A percentile compares a stretch with the other conserved stretches of the same genome.
Evolutionary conservation across 2,797 vertebrate species (phyloP).

Genomic region (Melanotaenia maccullochi): DNA sequence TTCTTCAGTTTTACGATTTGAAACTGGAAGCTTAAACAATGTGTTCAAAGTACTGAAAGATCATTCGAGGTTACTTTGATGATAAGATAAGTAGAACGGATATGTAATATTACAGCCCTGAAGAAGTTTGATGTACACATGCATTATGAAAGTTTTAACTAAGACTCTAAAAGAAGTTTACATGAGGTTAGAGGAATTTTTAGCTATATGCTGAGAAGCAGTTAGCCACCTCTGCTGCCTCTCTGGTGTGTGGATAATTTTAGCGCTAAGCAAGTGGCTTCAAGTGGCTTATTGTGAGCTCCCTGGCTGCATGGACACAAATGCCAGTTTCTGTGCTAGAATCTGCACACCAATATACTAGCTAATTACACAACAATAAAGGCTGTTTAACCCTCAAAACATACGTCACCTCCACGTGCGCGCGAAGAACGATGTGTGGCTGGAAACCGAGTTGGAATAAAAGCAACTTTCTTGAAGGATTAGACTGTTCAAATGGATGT

Average conservation of each 20-base stretch:
- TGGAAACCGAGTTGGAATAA: neutral
- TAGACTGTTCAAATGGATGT: neutral
- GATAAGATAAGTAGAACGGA: neutral
- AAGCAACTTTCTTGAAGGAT: neutral
- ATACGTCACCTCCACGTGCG: conserved; percentile 7
- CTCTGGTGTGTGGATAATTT: neutral
- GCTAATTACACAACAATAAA: conserved; percentile 65
- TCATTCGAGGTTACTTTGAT: neutral
- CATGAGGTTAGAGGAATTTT: neutral
- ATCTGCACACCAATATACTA: conserved; percentile 13
- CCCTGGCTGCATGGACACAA: neutral
- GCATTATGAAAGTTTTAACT: neutral
- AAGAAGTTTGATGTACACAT: neutral
- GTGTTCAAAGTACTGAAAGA: neutral
- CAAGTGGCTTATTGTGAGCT: neutral
- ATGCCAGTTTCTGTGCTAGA: conserved; percentile 12
- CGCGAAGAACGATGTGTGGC: neutral
- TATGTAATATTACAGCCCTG: neutral
- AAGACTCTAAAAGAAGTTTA: neutral
- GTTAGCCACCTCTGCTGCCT: conserved; percentile 21
- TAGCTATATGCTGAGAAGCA: neutral
- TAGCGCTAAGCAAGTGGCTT: neutral
- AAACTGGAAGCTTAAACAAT: neutral
- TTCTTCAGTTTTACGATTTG: neutral
- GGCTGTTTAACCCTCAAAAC: conserved; percentile 30